Evolutionary conservation across 1,140 invertebrate species (phyloP), one percentile per base, ranked within the genome.

Genomic region (Mercenaria mercenaria): DNA sequence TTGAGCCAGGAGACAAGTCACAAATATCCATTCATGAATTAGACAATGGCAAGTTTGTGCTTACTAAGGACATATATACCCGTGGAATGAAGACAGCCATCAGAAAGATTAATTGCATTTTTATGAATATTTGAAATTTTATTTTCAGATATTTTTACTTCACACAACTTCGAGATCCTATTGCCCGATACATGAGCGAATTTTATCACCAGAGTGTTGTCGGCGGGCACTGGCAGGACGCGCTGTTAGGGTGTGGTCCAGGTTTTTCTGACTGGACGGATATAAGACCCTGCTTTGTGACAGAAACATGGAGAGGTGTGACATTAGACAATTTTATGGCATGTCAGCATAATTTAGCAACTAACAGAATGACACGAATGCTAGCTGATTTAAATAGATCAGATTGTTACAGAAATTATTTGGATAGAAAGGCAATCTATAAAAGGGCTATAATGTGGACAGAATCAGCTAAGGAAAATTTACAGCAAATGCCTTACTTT

Each of bases 351-450:
- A 99, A 99, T 97, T 96, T 99, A 93, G 99, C 99, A 20, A 97
- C 97, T 92, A 99, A 99, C 96, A 97, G 99, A 86, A 99, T 99
- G 96, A 99, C 99, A 1, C 96, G 99, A 93, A 99, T 99, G 99
- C 95, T 99, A 90, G 98, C 99, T 32, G 92, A 95, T 86, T 96
- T 99, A 89, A 98, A 98, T 74, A 96, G 99, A 52, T 97, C 99
- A 34, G 98, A 98, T 77, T 99, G 99, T 96, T 99, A 99, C 96
- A 32, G 20, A 15, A 98, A 99, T 96, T 97, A 97, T 61, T 97
- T 97, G n/a, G 97, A 97, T 59, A 97, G 98, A 97, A 93, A 96
- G 41, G 41, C 92, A n/a, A 74, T 39, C 23, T 95, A 96, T 56
- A 95, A 96, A 67, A 96, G 98, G 74, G 97, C 99, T 95, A 96